Evolutionary conservation across 2,888 invertebrate genomes (phyloP), one percentile per base, ranked within the genome.

Genomic region (Melanotus villosus): DNA sequence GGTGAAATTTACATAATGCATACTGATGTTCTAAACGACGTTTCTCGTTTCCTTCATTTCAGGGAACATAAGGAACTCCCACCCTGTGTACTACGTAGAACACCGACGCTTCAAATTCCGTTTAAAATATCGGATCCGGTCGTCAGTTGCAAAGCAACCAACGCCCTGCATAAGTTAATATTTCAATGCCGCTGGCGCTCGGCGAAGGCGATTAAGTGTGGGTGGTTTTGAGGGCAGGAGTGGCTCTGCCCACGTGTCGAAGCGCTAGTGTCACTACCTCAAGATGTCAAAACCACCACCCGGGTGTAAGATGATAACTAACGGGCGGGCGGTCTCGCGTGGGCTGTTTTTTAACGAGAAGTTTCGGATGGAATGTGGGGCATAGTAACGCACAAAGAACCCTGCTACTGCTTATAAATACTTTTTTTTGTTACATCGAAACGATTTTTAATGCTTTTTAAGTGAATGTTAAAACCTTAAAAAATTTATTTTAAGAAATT

Each of bases 91-190:
- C 47, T 34, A 19, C 12, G 56, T 26, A 36, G 47, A 43, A 38
- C 54, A 32, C 45, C 58, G 58, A 58, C 58, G 58, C 58, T 57
- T 57, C 45, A 65, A 65, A 65, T 65, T 65, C 57, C 63, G 38
- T 43, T 54, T 30, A 54, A 63, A 63, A 63, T 65, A 65, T 57
- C 14, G 45, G 56, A 34, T 41, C 43, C 56, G 56, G 36, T 58
- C 43, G 45, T 58, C 56, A 50, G 58, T 45, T 65, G 65, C 65
- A 65, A 68, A 68, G 70, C 70, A 70, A 70, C 74, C 72, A 70
- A 74, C 74, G 74, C 73, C 73, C 70, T 67, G 73, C 74, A 76
- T 76, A 75, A 75, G 73, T 76, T 76, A 76, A 75, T 76, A 76
- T 76, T 75, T 76, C 75, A 76, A 74, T 73, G 73, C 74, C 73